Conservation (phyloP, 2,888 invertebrate genomes). For the Allophyes oxyacanthae region DNA sequence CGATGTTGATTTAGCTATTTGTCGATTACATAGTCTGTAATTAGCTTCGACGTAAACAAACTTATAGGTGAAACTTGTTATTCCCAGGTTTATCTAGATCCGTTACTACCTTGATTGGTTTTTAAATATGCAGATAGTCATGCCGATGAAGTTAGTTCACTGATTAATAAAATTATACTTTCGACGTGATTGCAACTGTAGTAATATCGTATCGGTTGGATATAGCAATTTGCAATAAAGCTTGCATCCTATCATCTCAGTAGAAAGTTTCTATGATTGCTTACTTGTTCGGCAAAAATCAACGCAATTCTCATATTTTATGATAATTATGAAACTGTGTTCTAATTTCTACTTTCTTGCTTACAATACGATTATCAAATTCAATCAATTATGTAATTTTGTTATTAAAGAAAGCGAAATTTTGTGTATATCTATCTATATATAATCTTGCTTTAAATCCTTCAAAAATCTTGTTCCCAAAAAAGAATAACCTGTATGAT, state of each 20-base stretch:
- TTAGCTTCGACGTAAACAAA: constrained; percentile 26
- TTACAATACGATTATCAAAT: not conserved
- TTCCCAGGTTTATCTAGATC: constrained; percentile 22
- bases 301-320: not conserved
- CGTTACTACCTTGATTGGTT: constrained; percentile 32
- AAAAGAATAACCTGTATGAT: too few relatives aligned
- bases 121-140: constrained; percentile 20
- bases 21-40: constrained; percentile 20
- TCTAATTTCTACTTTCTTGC: not conserved
- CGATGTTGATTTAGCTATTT: constrained; percentile 12
- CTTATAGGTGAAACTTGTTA: constrained; percentile 30
- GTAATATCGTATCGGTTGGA: not conserved
- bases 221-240: constrained; percentile 10
- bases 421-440: too few relatives aligned
- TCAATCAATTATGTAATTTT: not conserved
- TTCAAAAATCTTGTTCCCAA: too few relatives aligned
- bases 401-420: too few relatives aligned
- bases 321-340: too few relatives aligned
- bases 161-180: constrained; percentile 26
- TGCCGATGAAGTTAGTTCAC: constrained; percentile 9
- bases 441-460: too few relatives aligned
- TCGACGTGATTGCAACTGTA: constrained; percentile 9
- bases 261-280: constrained; percentile 20
- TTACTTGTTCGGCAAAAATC: constrained; percentile 7
- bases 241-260: constrained; percentile 5